Conservation (phyloP, 2,113 vertebrate species). For the Brienomyrus brachyistius region DNA sequence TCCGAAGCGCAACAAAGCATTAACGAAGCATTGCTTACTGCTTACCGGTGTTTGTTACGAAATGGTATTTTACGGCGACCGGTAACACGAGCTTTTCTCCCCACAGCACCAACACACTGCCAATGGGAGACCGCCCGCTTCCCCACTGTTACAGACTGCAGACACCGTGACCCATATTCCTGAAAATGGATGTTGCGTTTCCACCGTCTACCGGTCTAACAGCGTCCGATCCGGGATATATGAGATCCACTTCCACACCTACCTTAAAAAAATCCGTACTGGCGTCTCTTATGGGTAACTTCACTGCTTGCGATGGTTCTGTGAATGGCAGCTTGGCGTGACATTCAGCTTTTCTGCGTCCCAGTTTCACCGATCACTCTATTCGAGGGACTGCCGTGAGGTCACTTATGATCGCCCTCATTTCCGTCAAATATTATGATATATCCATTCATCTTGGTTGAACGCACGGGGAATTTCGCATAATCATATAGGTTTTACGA, state of each 20-base stretch:
- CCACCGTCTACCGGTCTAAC: not conserved
- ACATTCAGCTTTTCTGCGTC: not conserved
- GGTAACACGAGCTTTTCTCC: not conserved
- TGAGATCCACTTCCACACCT: not conserved
- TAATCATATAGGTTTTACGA: not conserved
- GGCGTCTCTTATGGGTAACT: not conserved
- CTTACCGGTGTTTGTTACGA: not conserved
- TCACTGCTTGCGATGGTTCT: not conserved
- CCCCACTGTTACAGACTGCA: constrained; percentile 20
- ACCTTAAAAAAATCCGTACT: not conserved
- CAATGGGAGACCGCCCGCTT: not conserved
- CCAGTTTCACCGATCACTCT: not conserved
- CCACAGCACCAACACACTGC: not conserved
- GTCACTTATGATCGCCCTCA: not conserved
- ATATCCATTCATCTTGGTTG: not conserved
- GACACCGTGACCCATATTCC: constrained; percentile 28
- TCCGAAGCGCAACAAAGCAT: not conserved
- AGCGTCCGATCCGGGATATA: not conserved
- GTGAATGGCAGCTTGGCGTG: not conserved
- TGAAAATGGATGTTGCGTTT: not conserved
- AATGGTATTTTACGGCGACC: not conserved
- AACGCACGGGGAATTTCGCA: not conserved
- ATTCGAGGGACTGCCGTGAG: not conserved
- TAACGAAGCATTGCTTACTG: not conserved
- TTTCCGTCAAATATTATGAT: not conserved